Evolutionary conservation across 2,113 vertebrate species (phyloP).

Genomic region (Patagioenas fasciata): DNA sequence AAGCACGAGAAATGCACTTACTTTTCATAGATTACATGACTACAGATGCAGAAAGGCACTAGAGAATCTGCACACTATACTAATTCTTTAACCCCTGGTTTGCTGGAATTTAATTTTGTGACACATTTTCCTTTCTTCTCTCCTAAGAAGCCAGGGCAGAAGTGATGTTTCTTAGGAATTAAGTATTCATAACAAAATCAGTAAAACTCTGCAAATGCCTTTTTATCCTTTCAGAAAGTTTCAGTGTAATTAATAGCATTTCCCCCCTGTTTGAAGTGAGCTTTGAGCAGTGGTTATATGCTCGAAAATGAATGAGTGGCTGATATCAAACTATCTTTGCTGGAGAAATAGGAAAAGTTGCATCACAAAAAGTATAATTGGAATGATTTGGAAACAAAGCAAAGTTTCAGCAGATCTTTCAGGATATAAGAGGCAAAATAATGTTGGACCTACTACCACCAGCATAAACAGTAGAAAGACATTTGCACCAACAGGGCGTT

Average conservation of each 20-base stretch:
- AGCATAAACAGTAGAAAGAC: not conserved
- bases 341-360: slow-evolving; percentile 27
- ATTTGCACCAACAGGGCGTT: not conserved
- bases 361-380: not conserved
- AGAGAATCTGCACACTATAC: not conserved
- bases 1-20: not conserved
- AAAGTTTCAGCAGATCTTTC: not conserved
- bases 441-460: not conserved
- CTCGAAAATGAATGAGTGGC: slow-evolving; percentile 65
- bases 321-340: slow-evolving; percentile 70
- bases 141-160: not conserved
- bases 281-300: slow-evolving; percentile 55
- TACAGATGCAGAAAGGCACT: not conserved
- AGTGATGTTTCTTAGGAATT: not conserved
- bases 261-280: not conserved
- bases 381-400: not conserved
- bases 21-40: not conserved
- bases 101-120: not conserved
- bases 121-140: not conserved
- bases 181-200: not conserved
- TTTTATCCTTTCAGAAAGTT: not conserved
- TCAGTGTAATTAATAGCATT: not conserved
- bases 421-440: not conserved
- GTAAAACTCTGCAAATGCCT: not conserved
- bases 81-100: not conserved